Percentiles rank a stretch among this genome's conserved stretches.
These are phyloP conservation scores for Eolophus roseicapilla DNA, from an alignment of 2,113 vertebrate genomes.

Conservation along the genomic window DNA sequence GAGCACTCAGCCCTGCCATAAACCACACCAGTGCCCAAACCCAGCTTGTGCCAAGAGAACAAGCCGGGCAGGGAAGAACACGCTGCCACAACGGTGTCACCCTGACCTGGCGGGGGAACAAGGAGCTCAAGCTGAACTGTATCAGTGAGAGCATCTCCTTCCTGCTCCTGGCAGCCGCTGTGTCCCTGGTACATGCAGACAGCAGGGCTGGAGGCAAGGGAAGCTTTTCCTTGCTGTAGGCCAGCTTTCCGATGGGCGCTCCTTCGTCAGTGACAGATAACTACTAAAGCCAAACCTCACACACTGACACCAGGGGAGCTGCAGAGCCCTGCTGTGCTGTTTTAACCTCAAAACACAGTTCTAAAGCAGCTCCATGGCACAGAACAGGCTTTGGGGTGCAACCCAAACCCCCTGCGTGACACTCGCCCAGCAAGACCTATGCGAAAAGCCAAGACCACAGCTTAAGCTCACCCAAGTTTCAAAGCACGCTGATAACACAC, in stretches of 20 bases:
- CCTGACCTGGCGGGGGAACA: neutral
- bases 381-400: neutral
- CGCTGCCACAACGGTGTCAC: neutral
- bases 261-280: neutral
- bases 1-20: neutral
- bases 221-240: neutral
- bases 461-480: neutral
- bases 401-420: neutral
- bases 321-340: neutral
- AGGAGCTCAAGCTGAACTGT: neutral
- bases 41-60: neutral
- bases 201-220: neutral
- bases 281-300: neutral
- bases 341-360: neutral
- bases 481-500: neutral
- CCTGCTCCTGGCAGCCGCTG: neutral
- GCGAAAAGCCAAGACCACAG: rapidly evolving
- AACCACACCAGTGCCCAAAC: neutral
- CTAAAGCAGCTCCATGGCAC: neutral
- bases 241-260: neutral
- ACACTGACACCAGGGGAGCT: neutral
- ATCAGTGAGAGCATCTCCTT: neutral
- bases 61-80: neutral
- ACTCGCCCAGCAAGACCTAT: neutral
- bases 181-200: rapidly evolving